Evolutionary conservation across 1,140 invertebrate genomes (phyloP), one percentile per base, ranked within the genome.

Genomic region (Apis laboriosa): DNA sequence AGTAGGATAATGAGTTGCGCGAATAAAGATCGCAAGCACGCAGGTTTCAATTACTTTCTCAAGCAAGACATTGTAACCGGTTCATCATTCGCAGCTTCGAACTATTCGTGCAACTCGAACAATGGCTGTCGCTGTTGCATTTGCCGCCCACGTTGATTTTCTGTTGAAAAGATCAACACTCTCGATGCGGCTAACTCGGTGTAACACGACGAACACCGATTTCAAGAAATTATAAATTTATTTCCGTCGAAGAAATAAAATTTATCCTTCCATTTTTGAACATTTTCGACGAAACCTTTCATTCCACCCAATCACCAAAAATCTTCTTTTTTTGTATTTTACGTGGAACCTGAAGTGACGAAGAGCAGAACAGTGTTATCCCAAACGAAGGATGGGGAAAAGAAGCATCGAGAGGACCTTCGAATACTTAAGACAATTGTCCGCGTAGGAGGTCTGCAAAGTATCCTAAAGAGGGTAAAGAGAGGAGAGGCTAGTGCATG

Each of bases 91-190:
- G 28, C 60, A 13, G 53, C 49, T 64, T 60, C 56, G 63, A 64
- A 63, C 51, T 66, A 63, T 84, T 73, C 13, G 60, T 49, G 64
- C 64, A 61, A 70, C 34, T 66, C 56, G 55, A 71, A 76, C 78
- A 66, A 73, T 51, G 77, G 21, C 66, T n/a, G 49, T 61, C 66
- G 58, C 60, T 76, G 53, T 84, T 66, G 86, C 79, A 34, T 85
- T 76, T 68, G 21, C 24, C 86, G 87, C 87, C 87, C 79, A 88
- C 87, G 53, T 82, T 66, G 82, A 58, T 88, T 88, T 88, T 83
- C 71, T 34, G 61, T 19, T 63, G 67, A 74, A 76, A 85, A 80
- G 68, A 88, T 84, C 76, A 81, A 21, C 53, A 3, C 43, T 60
- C 63, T 64, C 55, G 58, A 15, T 12, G 21, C 49, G 53, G 7